A percentile compares a stretch with the other conserved stretches of the same genome.
These are phyloP conservation scores for Pomacea canaliculata DNA, from an alignment of 2,888 invertebrate species.

Conservation along the genomic window DNA sequence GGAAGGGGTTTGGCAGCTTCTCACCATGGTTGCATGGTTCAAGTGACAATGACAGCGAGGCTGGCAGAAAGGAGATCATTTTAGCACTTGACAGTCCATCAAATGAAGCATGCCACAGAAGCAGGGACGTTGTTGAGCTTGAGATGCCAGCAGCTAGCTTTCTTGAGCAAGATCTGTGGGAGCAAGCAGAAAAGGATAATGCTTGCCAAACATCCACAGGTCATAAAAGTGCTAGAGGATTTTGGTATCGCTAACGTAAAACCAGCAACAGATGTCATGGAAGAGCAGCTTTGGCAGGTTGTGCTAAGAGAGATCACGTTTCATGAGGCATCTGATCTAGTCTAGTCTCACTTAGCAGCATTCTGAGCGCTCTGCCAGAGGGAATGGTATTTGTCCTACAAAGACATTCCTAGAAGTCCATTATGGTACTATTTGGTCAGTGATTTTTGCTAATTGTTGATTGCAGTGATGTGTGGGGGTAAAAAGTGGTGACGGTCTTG, in stretches of 20 bases:
- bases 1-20: neutral
- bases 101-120: no score
- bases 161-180: conserved; percentile 45
- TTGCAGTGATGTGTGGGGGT: no score
- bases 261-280: conserved; percentile 6
- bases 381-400: no score
- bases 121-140: no score
- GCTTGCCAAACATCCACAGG: conserved; percentile 40
- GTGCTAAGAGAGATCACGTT: conserved; percentile 20
- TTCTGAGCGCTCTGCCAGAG: neutral
- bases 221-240: conserved; percentile 46
- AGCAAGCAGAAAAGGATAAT: conserved; percentile 48
- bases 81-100: no score
- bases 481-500: no score
- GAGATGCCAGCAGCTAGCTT: neutral
- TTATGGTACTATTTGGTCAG: no score
- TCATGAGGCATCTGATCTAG: conserved; percentile 16
- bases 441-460: no score
- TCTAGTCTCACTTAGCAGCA: conserved; percentile 14
- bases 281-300: conserved; percentile 30
- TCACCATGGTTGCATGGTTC: no score
- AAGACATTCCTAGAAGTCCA: no score
- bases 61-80: no score
- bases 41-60: no score
- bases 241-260: conserved; percentile 51